Conservation (phyloP, 2,888 invertebrate genomes). For the Zygogramma bicolorata region DNA sequence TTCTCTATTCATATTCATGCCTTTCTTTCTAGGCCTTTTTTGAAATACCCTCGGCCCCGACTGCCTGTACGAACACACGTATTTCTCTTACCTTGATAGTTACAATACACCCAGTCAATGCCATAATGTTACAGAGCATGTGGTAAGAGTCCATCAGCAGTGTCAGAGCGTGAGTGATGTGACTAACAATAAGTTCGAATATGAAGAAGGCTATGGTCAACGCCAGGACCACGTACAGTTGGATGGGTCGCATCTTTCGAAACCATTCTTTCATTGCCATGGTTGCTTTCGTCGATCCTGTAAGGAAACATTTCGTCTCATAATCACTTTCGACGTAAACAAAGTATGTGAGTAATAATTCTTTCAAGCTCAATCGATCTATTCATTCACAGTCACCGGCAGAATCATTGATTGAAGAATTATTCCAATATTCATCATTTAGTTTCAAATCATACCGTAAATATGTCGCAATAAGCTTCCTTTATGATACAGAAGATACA, state of each 20-base stretch:
- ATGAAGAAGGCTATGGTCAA: slow-evolving; percentile 83
- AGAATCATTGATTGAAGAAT: too few relatives aligned
- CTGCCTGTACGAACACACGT: not conserved
- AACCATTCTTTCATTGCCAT: slow-evolving; percentile 87
- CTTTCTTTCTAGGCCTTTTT: not conserved
- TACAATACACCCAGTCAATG: slow-evolving; percentile 82
- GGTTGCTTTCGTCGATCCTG: slow-evolving; percentile 27
- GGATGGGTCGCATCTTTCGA: slow-evolving; percentile 79
- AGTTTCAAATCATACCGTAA: too few relatives aligned
- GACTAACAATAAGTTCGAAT: slow-evolving; percentile 86
- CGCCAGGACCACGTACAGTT: slow-evolving; percentile 78
- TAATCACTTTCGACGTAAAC: too few relatives aligned
- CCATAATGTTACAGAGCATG: slow-evolving; percentile 92
- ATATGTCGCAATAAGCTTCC: too few relatives aligned
- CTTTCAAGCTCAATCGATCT: too few relatives aligned
- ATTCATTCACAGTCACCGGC: too few relatives aligned
- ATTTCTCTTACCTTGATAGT: slow-evolving; percentile 77
- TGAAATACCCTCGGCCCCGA: not conserved
- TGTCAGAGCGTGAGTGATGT: slow-evolving; percentile 91
- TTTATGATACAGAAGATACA: too few relatives aligned
- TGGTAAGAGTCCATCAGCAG: slow-evolving; percentile 94
- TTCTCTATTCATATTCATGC: too few relatives aligned
- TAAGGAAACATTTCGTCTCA: too few relatives aligned
- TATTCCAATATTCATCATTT: too few relatives aligned
- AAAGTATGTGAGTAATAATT: too few relatives aligned